A percentile compares a stretch with the other conserved stretches of the same genome.
These are phyloP conservation scores for Geotria australis DNA, from an alignment of 2,797 vertebrate genomes.

Conservation along the genomic window DNA sequence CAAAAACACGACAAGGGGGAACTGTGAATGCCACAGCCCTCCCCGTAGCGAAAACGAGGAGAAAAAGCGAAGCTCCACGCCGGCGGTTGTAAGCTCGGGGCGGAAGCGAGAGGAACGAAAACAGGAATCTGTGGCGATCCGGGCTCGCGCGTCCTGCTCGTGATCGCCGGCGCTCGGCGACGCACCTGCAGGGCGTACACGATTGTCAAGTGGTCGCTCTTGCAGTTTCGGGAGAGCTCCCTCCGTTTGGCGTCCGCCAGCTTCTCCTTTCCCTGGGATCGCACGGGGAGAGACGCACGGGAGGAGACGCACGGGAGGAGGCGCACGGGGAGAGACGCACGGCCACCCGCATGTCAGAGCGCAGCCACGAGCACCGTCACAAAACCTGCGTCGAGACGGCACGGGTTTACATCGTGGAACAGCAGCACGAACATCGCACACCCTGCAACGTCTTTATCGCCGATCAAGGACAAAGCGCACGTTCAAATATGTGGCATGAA, in stretches of 20 bases:
- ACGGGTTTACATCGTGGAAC: too few species aligned
- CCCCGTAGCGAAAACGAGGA: too few species aligned
- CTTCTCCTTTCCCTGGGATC: conserved; percentile 64
- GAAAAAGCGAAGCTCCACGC: background rate
- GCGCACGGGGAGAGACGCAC: too few species aligned
- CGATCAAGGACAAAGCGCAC: too few species aligned
- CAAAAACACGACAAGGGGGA: background rate
- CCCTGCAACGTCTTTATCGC: too few species aligned
- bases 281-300: background rate
- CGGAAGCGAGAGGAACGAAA: background rate
- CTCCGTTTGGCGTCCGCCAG: conserved; percentile 61
- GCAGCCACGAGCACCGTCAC: too few species aligned
- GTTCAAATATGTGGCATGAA: too few species aligned
- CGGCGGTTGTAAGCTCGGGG: background rate
- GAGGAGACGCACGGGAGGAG: background rate
- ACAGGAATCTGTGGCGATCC: background rate
- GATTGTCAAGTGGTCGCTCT: conserved; percentile 73
- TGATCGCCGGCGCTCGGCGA: background rate
- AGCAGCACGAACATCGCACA: too few species aligned
- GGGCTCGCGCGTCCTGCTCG: too few species aligned
- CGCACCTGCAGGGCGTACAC: conserved; percentile 66
- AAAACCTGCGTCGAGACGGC: too few species aligned
- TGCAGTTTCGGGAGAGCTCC: conserved; percentile 41
- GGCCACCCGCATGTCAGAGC: too few species aligned
- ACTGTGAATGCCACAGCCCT: background rate